These are phyloP conservation scores for Pandion haliaetus DNA, from an alignment of 2,113 vertebrate species.

Conservation along the genomic window DNA sequence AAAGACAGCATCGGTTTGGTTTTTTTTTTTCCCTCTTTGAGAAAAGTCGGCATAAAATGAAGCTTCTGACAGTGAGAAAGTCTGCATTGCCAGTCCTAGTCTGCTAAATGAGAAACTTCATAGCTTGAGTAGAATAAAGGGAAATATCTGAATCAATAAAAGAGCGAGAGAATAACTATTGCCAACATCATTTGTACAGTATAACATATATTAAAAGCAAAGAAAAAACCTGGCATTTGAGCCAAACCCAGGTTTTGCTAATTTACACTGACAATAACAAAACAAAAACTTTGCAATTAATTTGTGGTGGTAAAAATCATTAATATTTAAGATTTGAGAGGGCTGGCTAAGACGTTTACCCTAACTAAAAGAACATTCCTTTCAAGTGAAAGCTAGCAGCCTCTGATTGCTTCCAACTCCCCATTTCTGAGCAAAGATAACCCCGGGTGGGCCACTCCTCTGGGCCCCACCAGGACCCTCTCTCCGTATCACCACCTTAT, in stretches of 20 bases:
- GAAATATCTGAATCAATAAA: neutral
- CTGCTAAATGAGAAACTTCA: neutral
- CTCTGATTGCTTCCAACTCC: neutral
- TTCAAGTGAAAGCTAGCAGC: neutral
- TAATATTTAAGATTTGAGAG: neutral
- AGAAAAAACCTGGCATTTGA: neutral
- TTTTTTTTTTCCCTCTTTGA: no score
- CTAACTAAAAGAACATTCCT: neutral
- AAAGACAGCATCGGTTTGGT: fast-evolving
- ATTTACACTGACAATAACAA: neutral
- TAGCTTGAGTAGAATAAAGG: neutral
- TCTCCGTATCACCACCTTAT: fast-evolving
- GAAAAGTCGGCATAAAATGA: neutral
- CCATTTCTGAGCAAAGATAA: neutral
- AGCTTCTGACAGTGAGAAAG: neutral
- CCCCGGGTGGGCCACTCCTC: neutral
- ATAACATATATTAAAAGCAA: neutral
- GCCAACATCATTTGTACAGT: neutral
- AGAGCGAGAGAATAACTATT: neutral
- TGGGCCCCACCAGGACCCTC: neutral
- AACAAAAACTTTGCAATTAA: neutral
- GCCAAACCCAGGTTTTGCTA: neutral
- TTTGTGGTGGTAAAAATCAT: neutral
- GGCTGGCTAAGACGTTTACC: neutral
- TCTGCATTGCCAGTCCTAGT: neutral